These are phyloP conservation scores for Danio aesculapii DNA, from an alignment of 2,797 vertebrate species.

Conservation along the genomic window DNA sequence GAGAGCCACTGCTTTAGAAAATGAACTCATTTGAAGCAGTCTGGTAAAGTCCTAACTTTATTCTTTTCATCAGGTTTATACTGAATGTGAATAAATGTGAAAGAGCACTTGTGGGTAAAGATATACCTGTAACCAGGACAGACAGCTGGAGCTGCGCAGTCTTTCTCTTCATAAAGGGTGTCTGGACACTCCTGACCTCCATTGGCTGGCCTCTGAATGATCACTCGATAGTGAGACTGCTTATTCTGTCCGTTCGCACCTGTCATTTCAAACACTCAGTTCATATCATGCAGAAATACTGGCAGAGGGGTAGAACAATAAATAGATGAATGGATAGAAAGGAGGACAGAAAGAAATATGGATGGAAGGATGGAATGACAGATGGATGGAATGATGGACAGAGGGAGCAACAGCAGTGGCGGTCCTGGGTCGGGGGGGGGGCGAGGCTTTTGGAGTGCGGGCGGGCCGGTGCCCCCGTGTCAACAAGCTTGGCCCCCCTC, in stretches of 20 bases:
- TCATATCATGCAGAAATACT: not conserved
- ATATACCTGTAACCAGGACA: slow-evolving; percentile 92
- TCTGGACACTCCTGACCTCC: slow-evolving; percentile 93
- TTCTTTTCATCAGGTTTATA: not conserved
- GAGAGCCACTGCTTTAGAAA: not conserved
- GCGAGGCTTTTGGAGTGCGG: too few species aligned
- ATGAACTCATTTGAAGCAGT: not conserved
- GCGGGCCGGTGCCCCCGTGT: too few species aligned
- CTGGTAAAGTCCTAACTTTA: not conserved
- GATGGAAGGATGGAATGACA: too few species aligned
- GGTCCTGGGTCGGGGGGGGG: too few species aligned
- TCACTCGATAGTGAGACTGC: slow-evolving; percentile 87
- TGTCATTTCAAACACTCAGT: slow-evolving; percentile 44
- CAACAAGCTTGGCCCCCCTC: too few species aligned
- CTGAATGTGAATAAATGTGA: not conserved
- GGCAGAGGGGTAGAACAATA: not conserved
- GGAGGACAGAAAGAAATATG: not conserved
- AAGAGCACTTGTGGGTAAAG: not conserved
- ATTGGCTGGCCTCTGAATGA: slow-evolving; percentile 90
- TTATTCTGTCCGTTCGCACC: slow-evolving; percentile 75
- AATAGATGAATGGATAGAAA: not conserved
- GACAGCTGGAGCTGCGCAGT: slow-evolving; percentile 80
- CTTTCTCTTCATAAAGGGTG: slow-evolving; percentile 88
- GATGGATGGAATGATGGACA: too few species aligned
- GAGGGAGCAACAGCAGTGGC: too few species aligned